Evolutionary conservation across 2,888 invertebrate species (phyloP).

Genomic region (Mactromeris polynyma): DNA sequence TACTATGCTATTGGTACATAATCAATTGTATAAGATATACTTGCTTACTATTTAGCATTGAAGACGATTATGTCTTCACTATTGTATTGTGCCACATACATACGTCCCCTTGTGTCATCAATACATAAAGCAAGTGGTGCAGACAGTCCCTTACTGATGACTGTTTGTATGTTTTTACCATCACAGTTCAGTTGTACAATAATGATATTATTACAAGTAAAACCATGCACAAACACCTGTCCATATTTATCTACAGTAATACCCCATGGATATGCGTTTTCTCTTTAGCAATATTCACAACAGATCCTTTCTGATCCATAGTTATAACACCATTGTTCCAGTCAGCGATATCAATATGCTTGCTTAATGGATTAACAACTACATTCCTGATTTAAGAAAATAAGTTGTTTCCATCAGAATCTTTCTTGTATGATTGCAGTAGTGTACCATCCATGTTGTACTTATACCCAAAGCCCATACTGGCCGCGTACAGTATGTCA

Average conservation of each 20-base stretch:
- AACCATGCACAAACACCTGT: too few species aligned
- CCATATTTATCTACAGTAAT: too few species aligned
- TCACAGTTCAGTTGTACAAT: too few species aligned
- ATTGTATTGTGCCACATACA: too few species aligned
- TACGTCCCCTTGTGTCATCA: too few species aligned
- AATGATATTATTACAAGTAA: background rate
- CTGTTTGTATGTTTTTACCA: too few species aligned
- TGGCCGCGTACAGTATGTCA: background rate
- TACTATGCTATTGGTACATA: too few species aligned
- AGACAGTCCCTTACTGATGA: too few species aligned
- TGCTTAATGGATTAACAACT: background rate
- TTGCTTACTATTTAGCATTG: too few species aligned
- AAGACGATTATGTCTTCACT: too few species aligned
- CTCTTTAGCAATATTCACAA: background rate
- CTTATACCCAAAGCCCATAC: background rate
- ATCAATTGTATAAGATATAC: too few species aligned
- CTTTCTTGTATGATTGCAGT: background rate
- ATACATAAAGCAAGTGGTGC: too few species aligned
- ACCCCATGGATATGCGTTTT: background rate
- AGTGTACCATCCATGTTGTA: background rate
- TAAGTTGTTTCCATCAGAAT: background rate
- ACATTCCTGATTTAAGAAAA: background rate
- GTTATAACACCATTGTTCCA: background rate
- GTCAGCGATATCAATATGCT: background rate
- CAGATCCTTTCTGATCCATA: background rate